Evolutionary conservation across 2,113 vertebrate species (phyloP).

Genomic region (Planiliza haematocheilus): DNA sequence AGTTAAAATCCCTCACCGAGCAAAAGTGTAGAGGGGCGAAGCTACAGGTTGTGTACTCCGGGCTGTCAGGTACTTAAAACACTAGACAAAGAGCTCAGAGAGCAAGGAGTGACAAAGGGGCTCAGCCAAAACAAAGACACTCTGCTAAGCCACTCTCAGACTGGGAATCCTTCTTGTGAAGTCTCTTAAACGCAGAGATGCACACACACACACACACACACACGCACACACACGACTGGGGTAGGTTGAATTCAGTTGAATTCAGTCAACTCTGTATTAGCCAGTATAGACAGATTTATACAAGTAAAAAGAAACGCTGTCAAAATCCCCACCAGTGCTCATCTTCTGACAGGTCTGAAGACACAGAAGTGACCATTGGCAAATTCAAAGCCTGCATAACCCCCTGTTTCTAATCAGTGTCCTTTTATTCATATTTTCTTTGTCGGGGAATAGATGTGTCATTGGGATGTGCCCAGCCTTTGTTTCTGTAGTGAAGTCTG

Average conservation of each 20-base stretch:
- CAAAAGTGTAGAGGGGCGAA: conserved; percentile 1
- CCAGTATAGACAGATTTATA: background rate
- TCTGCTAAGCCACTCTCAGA: conserved; percentile 41
- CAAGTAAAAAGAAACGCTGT: background rate
- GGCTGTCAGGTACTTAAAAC: conserved; percentile 52
- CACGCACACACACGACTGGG: conserved; percentile 6
- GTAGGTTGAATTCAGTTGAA: background rate
- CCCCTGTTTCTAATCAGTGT: background rate
- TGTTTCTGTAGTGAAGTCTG: background rate
- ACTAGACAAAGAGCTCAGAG: conserved; percentile 38
- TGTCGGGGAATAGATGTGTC: background rate
- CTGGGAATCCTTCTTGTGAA: conserved; percentile 42
- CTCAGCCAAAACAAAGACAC: conserved; percentile 53
- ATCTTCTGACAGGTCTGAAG: conserved; percentile 3
- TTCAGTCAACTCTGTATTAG: conserved; percentile 8
- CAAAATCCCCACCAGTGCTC: background rate
- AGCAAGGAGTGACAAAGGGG: conserved; percentile 29
- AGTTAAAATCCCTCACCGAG: conserved; percentile 30
- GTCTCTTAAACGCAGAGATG: conserved; percentile 1
- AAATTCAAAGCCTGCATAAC: conserved; percentile 15
- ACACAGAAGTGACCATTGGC: background rate
- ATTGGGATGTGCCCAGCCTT: background rate
- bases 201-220: background rate
- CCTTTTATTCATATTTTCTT: background rate
- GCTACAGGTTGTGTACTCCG: conserved; percentile 40